phyloP scores from a whole-genome alignment of 2,888 invertebrate species.

The Globia sparganii region DNA sequence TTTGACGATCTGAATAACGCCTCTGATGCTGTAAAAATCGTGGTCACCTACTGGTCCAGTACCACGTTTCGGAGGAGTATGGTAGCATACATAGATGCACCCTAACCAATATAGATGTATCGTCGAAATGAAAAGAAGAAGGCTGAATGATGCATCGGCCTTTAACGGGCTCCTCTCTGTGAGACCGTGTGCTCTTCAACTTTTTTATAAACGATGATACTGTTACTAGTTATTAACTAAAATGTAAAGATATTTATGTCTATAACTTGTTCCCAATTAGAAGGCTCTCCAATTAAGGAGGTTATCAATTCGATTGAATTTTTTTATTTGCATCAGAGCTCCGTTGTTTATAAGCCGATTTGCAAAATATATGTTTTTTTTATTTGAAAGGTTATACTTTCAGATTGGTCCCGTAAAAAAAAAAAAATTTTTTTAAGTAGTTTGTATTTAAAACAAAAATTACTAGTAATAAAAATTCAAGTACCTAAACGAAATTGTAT shows the following conservation, averaged over 20 bases:
- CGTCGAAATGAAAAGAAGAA: not conserved
- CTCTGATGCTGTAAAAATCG: not conserved
- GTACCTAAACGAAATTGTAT: too few species aligned
- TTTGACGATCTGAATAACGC: not conserved
- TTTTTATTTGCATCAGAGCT: too few species aligned
- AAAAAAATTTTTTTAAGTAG: too few species aligned
- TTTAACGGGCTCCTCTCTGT: not conserved
- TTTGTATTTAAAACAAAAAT: too few species aligned
- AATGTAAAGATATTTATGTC: not conserved
- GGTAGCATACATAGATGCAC: not conserved
- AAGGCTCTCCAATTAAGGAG: not conserved
- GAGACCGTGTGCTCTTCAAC: not conserved
- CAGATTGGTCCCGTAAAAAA: too few species aligned
- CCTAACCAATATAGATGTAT: not conserved
- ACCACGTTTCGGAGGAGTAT: too few species aligned
- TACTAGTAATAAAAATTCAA: too few species aligned
- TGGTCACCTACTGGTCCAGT: not conserved
- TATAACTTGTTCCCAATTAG: not conserved
- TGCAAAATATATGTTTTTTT: too few species aligned
- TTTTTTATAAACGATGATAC: not conserved
- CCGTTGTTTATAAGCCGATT: too few species aligned
- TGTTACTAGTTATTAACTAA: not conserved
- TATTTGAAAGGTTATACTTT: too few species aligned
- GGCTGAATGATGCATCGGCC: not conserved
- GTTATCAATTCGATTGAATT: too few species aligned